Conservation (phyloP, 1,140 invertebrate genomes). For the Laupala kohalensis region DNA sequence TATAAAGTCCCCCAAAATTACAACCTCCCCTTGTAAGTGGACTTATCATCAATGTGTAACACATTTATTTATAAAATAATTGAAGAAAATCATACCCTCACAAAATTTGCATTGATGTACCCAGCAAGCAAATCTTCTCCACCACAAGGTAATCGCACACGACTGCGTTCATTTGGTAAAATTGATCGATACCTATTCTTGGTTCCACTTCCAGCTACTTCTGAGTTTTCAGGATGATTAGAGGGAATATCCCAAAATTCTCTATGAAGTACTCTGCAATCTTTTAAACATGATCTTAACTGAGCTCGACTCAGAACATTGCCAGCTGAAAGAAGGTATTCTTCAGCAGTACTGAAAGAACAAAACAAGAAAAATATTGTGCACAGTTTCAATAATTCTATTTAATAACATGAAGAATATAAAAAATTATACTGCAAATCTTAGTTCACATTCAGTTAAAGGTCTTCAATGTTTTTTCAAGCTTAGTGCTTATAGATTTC, state of each 20-base stretch:
- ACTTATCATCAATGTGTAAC: neutral
- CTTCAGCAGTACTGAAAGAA: slow-evolving; percentile 37
- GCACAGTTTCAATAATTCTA: too few species aligned
- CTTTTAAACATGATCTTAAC: slow-evolving; percentile 45
- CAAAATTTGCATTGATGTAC: slow-evolving; percentile 83
- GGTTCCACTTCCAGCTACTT: slow-evolving; percentile 72
- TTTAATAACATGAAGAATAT: too few species aligned
- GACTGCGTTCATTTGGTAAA: slow-evolving; percentile 69
- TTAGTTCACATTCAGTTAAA: too few species aligned
- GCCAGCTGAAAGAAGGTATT: slow-evolving; percentile 47
- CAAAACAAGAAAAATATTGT: too few species aligned
- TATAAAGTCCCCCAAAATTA: too few species aligned
- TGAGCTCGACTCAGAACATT: slow-evolving; percentile 52
- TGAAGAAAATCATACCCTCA: slow-evolving; percentile 43
- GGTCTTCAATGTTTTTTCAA: too few species aligned
- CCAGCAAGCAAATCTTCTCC: slow-evolving; percentile 37
- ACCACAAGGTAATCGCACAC: slow-evolving; percentile 42
- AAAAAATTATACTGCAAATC: too few species aligned
- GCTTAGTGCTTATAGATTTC: too few species aligned
- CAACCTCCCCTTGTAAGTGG: too few species aligned
- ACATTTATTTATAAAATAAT: neutral
- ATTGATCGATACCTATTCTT: slow-evolving; percentile 86
- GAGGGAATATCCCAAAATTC: slow-evolving; percentile 89
- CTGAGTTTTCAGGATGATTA: slow-evolving; percentile 77
- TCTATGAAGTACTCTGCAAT: slow-evolving; percentile 51